phyloP scores from a whole-genome alignment of 2,888 invertebrate genomes.

The Flexamia atlantica region DNA sequence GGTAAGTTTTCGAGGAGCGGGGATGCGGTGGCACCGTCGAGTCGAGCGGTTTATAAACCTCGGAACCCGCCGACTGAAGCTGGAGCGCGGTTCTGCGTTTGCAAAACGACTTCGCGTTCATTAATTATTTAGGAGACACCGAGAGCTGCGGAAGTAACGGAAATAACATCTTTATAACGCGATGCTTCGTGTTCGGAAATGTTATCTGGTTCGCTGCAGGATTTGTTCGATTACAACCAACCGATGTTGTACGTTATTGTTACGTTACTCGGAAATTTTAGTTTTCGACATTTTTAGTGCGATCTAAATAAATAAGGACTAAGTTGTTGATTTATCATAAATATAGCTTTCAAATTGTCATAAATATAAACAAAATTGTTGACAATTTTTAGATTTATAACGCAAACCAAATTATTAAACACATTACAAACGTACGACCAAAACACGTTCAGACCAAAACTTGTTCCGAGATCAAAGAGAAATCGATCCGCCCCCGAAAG shows the following conservation, averaged over 20 bases:
- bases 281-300: too few relatives aligned
- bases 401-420: too few relatives aligned
- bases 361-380: too few relatives aligned
- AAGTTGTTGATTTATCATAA: too few relatives aligned
- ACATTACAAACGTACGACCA: too few relatives aligned
- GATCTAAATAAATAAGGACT: too few relatives aligned
- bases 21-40: not conserved
- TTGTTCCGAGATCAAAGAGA: not conserved
- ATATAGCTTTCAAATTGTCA: too few relatives aligned
- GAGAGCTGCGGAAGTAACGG: constrained; percentile 24
- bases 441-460: not conserved
- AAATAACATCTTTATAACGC: constrained; percentile 24
- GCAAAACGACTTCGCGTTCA: constrained; percentile 12
- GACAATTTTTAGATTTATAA: too few relatives aligned
- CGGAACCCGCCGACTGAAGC: constrained; percentile 11
- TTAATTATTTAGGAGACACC: constrained; percentile 21
- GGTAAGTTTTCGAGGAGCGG: not conserved
- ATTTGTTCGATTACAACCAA: too few relatives aligned
- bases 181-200: not conserved
- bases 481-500: not conserved
- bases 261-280: too few relatives aligned
- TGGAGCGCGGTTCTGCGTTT: constrained; percentile 26
- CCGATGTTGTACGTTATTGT: too few relatives aligned
- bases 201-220: too few relatives aligned
- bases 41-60: constrained; percentile 14